phyloP scores from a whole-genome alignment of 2,888 invertebrate species.

The Stomorhina lunata region DNA sequence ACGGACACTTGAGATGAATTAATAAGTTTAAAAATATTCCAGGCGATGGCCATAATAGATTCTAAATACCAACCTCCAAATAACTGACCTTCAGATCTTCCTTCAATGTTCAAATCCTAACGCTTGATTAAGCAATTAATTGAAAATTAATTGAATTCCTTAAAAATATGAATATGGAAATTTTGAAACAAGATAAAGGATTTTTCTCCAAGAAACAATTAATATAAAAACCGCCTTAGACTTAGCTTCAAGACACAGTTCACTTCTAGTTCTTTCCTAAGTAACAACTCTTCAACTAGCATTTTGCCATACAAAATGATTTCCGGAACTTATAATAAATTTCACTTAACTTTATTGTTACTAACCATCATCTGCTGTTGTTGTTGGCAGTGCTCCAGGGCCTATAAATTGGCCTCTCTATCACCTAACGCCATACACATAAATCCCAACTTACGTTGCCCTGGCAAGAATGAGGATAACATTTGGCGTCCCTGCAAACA shows the following conservation, averaged over 20 bases:
- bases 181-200: background rate
- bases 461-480: slow-evolving; percentile 45
- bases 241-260: background rate
- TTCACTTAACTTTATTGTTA: background rate
- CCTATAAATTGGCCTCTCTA: background rate
- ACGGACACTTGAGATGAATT: too few species aligned
- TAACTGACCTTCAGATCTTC: slow-evolving; percentile 42
- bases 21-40: slow-evolving; percentile 18
- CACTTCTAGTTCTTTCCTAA: background rate
- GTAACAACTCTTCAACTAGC: background rate
- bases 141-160: slow-evolving; percentile 33
- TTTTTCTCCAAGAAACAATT: background rate
- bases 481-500: slow-evolving; percentile 43
- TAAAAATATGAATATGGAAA: slow-evolving; percentile 9
- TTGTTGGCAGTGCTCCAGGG: slow-evolving; percentile 21
- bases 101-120: background rate
- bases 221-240: slow-evolving; percentile 24
- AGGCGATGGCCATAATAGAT: slow-evolving; percentile 12
- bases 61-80: background rate
- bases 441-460: slow-evolving; percentile 55
- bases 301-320: slow-evolving; percentile 27
- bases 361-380: slow-evolving; percentile 9
- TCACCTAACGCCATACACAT: background rate
- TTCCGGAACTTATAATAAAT: background rate
- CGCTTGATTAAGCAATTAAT: slow-evolving; percentile 51